These are phyloP conservation scores for Corythornis cristatus DNA, from an alignment of 2,113 vertebrate species.

Conservation along the genomic window DNA sequence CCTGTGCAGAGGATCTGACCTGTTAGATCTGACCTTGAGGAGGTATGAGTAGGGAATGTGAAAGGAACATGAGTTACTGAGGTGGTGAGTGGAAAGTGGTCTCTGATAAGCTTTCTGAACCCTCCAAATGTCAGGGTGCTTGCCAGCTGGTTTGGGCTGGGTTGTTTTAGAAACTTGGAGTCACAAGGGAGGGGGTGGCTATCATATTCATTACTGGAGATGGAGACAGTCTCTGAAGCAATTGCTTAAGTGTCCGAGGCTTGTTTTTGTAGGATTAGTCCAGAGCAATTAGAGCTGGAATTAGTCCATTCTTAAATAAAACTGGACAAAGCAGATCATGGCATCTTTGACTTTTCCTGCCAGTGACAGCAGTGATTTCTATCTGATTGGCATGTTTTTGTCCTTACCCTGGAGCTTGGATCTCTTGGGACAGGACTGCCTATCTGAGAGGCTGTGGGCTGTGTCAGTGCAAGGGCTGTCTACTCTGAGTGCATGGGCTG, in stretches of 20 bases:
- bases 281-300: background rate
- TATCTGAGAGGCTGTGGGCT: background rate
- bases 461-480: background rate
- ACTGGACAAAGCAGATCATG: background rate
- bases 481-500: background rate
- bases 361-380: background rate
- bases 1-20: background rate
- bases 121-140: conserved; percentile 8
- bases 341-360: background rate
- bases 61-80: background rate
- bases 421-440: background rate
- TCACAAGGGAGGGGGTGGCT: background rate
- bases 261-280: background rate
- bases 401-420: background rate
- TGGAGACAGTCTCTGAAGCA: background rate
- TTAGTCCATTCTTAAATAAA: background rate
- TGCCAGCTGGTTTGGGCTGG: background rate
- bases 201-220: background rate
- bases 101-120: conserved; percentile 30
- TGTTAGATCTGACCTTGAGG: conserved; percentile 15
- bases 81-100: conserved; percentile 34
- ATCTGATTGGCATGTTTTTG: accelerated
- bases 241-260: background rate
- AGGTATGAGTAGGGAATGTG: background rate
- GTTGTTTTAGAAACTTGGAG: background rate